Evolutionary conservation across 2,888 invertebrate genomes (phyloP), one percentile per base, ranked within the genome.

Genomic region (Microlaimidae sp.): DNA sequence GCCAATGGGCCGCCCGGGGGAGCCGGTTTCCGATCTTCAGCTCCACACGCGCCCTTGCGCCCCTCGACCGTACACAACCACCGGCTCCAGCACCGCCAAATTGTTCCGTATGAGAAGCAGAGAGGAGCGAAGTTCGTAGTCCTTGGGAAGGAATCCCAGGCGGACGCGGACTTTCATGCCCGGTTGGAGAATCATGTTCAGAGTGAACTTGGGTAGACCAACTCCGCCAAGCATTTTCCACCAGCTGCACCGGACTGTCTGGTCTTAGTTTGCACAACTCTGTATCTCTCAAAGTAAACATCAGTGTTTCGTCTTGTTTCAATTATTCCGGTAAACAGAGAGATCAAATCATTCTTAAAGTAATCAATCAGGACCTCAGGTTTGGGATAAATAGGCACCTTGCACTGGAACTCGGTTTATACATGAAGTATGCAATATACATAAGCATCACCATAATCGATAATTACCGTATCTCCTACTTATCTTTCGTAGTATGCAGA

Each of bases 21-120:
- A 80, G 81, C n/a, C 83, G 80, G 65, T 85, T 88, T 24, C 82
- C 88, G 64, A 92, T 82, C 65, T 83, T 83, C 71, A 95, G 82
- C 69, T 83, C 81, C 2, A 90, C 87, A 61, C 80, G 74, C 1
- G 85, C 87, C 19, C 90, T 88, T 66, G 74, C 1, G 85, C 87
- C 19, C 90, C 88, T 66, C 82, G 81, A 0, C 87, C 92, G 54
- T 79, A 79, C 57, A 95, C 72, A 66, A 82, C 79, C 26, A 90
- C 76, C 2, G 82, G 81, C 72, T 95, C 93, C 66, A 92, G 71
- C 38, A 88, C 80, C 0, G 93, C 95, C 66, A 95, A 75, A 72
- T 95, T 95, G 71, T 93, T 95, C 63, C 92, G 71, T 49, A 76
- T 73, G 54, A 76, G 63, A 41, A 76, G 67, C 42, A 76, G 60